Conservation (phyloP, 2,888 invertebrate genomes). For the Folsomia manolachei region DNA sequence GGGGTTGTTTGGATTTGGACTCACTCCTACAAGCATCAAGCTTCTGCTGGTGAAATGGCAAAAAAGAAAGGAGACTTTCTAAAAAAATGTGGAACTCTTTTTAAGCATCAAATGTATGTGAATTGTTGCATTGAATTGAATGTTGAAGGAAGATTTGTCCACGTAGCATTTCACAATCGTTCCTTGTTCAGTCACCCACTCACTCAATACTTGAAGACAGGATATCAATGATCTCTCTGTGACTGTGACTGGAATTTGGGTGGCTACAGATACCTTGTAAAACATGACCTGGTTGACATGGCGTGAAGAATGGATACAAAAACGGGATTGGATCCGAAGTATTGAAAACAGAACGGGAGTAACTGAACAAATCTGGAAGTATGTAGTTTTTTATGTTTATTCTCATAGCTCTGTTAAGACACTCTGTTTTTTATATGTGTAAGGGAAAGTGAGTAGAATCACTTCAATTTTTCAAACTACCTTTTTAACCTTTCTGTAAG, state of each 20-base stretch:
- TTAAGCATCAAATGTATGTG: not conserved
- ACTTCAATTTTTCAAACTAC: not conserved
- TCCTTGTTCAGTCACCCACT: not conserved
- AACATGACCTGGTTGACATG: not conserved
- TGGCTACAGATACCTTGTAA: too few species aligned
- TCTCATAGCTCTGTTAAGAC: not conserved
- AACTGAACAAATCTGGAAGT: too few species aligned
- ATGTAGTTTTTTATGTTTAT: not conserved
- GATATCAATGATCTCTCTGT: not conserved
- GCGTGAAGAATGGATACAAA: not conserved
- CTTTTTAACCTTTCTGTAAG: not conserved
- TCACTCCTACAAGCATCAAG: not conserved
- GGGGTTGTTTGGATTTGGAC: constrained; percentile 1
- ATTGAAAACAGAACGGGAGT: not conserved
- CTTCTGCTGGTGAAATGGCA: not conserved
- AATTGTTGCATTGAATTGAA: not conserved
- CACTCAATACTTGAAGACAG: not conserved
- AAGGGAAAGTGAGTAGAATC: not conserved
- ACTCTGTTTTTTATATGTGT: not conserved
- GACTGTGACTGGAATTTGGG: too few species aligned
- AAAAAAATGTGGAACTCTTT: not conserved
- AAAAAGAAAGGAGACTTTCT: not conserved
- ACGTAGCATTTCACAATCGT: not conserved
- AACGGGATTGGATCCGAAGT: not conserved
- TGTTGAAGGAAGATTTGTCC: not conserved